Conservation (phyloP, 2,888 invertebrate genomes). For the Dryococelus australis region DNA sequence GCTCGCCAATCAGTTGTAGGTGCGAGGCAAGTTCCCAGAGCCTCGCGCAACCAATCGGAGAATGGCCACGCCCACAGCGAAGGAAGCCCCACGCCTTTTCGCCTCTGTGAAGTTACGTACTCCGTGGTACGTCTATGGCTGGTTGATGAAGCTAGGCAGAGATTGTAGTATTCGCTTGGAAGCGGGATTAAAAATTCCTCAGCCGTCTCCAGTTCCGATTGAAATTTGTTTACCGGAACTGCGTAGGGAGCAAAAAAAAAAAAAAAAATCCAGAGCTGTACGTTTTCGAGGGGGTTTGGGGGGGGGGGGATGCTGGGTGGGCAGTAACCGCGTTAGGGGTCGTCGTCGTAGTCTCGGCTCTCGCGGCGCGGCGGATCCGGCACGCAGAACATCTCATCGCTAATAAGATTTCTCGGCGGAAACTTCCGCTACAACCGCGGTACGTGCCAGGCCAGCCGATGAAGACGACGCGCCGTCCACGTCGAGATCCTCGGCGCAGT, state of each 20-base stretch:
- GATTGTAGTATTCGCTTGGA: too few species aligned
- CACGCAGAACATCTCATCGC: background rate
- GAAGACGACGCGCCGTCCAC: background rate
- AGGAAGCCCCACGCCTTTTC: too few species aligned
- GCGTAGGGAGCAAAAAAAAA: background rate
- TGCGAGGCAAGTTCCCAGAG: too few species aligned
- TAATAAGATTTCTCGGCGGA: background rate
- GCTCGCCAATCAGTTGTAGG: too few species aligned
- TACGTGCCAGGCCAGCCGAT: background rate
- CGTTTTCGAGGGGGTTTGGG: background rate
- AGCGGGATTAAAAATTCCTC: too few species aligned
- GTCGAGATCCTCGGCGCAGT: background rate
- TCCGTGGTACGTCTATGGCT: too few species aligned
- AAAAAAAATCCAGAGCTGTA: background rate
- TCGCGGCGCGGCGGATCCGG: background rate
- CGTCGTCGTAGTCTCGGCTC: background rate
- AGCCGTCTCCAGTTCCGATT: background rate
- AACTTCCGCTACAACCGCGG: slow-evolving; percentile 10
- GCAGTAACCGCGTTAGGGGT: background rate
- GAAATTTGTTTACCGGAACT: background rate
- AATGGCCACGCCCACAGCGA: too few species aligned
- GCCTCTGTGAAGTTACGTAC: too few species aligned
- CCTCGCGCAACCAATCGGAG: too few species aligned
- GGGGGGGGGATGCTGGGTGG: background rate
- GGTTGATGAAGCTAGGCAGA: too few species aligned